phyloP scores from a whole-genome alignment of 2,797 vertebrate genomes.

The Heteromormyrus szaboi region DNA sequence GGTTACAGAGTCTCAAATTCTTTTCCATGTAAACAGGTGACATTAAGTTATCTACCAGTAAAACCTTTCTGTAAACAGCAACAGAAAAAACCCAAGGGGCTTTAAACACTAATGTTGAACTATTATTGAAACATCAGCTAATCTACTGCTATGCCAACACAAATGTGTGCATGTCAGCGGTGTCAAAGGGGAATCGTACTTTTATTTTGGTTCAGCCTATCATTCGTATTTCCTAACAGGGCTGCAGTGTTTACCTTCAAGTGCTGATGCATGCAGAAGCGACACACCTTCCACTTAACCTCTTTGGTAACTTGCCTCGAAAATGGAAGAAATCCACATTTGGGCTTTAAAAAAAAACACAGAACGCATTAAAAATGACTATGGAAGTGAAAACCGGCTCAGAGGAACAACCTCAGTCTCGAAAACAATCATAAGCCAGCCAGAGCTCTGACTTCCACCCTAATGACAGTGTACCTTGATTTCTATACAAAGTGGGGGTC shows the following conservation, averaged over 20 bases:
- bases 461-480: slow-evolving; percentile 72
- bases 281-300: slow-evolving; percentile 86
- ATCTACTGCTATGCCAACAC: neutral
- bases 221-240: neutral
- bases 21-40: neutral
- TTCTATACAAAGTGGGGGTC: slow-evolving; percentile 87
- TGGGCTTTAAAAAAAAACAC: slow-evolving; percentile 68
- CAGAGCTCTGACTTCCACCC: neutral
- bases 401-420: neutral
- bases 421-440: neutral
- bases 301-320: slow-evolving; percentile 83
- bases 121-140: neutral
- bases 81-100: neutral
- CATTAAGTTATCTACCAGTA: neutral
- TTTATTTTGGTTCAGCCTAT: neutral
- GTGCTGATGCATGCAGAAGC: slow-evolving; percentile 97
- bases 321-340: slow-evolving; percentile 92
- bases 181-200: neutral
- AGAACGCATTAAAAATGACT: neutral
- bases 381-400: neutral
- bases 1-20: neutral
- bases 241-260: slow-evolving; percentile 70
- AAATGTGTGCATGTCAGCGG: neutral
- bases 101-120: neutral
- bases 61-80: neutral